Percentiles rank a stretch among this genome's conserved stretches.
These are phyloP conservation scores for Grammomys surdaster DNA, from an alignment of 2,113 vertebrate species.

Conservation along the genomic window DNA sequence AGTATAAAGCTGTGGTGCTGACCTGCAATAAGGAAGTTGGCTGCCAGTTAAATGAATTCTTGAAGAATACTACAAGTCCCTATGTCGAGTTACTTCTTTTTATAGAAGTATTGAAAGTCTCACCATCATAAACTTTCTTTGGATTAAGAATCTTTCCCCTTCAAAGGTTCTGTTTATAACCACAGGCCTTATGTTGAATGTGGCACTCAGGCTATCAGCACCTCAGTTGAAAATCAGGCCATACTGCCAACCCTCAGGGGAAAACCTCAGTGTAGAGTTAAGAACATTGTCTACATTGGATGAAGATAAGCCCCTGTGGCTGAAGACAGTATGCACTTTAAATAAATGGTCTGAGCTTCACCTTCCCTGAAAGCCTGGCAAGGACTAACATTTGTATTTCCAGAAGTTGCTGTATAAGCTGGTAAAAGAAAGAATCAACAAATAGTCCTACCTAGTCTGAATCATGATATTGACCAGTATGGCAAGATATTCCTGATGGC, in stretches of 20 bases:
- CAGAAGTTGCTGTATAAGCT: background rate
- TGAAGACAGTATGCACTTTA: background rate
- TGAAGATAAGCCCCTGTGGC: background rate
- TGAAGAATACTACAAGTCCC: background rate
- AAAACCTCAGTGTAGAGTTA: background rate
- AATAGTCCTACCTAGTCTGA: background rate
- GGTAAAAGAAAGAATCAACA: background rate
- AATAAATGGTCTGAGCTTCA: background rate
- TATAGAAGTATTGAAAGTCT: background rate
- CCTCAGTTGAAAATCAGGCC: background rate
- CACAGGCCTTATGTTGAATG: background rate
- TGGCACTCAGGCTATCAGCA: background rate
- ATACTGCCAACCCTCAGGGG: background rate
- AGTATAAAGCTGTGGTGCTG: background rate
- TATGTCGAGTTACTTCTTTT: background rate
- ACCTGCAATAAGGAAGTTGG: background rate
- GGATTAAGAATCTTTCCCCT: background rate
- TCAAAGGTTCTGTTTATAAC: background rate
- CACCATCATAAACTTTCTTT: background rate
- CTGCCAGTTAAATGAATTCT: background rate
- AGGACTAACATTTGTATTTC: background rate
- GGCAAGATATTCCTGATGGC: background rate
- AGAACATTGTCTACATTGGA: background rate
- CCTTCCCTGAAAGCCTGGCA: no score
- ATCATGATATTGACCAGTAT: background rate